Evolutionary conservation across 2,888 invertebrate genomes (phyloP).

Genomic region (Ceriagrion tenellum): DNA sequence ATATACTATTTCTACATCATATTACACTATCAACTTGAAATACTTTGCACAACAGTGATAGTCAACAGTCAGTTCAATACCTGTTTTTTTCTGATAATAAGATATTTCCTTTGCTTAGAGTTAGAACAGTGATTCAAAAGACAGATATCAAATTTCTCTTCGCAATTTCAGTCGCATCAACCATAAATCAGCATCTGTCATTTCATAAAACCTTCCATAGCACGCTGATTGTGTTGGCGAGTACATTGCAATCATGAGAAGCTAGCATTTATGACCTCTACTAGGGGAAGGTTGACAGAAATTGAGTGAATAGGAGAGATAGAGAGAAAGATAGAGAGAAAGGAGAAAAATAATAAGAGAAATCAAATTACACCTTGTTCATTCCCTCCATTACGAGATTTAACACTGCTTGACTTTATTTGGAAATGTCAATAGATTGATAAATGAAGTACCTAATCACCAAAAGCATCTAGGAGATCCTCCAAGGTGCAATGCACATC

Average conservation of each 20-base stretch:
- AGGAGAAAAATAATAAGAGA: slow-evolving; percentile 53
- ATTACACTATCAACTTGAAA: slow-evolving; percentile 65
- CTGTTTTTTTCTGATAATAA: slow-evolving; percentile 63
- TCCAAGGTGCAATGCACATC: slow-evolving; percentile 46
- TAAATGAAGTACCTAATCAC: slow-evolving; percentile 52
- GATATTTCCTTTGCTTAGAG: slow-evolving; percentile 59
- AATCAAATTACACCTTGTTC: slow-evolving; percentile 32
- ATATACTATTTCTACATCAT: slow-evolving; percentile 55
- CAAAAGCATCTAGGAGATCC: slow-evolving; percentile 44
- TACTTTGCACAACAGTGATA: slow-evolving; percentile 67
- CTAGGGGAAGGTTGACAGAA: slow-evolving; percentile 43
- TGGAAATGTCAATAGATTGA: slow-evolving; percentile 42
- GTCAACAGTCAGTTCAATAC: slow-evolving; percentile 66
- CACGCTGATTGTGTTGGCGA: slow-evolving; percentile 39
- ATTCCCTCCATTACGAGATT: slow-evolving; percentile 30
- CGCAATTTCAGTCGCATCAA: slow-evolving; percentile 61
- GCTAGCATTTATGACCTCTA: slow-evolving; percentile 55
- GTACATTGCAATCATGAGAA: slow-evolving; percentile 60
- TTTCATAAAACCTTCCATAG: slow-evolving; percentile 47
- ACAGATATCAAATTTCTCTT: slow-evolving; percentile 56
- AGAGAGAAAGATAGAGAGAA: slow-evolving; percentile 42
- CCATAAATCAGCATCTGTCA: slow-evolving; percentile 56
- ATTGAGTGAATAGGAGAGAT: slow-evolving; percentile 62
- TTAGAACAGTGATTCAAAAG: slow-evolving; percentile 65
- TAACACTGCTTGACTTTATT: slow-evolving; percentile 41